phyloP scores from a whole-genome alignment of 2,888 invertebrate species.

The Formica aserva region DNA sequence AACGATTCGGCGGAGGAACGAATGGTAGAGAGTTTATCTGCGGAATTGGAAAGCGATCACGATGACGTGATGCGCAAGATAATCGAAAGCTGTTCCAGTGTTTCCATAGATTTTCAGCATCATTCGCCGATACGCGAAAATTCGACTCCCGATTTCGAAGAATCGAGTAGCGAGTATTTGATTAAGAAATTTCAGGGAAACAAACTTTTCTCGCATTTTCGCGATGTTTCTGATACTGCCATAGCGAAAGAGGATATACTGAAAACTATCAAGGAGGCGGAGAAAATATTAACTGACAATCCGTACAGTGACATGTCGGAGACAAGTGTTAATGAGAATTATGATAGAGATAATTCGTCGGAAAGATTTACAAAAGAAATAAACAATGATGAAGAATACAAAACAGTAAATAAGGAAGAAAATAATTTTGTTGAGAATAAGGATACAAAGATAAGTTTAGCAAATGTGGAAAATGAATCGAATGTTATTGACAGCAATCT shows the following conservation, averaged over 20 bases:
- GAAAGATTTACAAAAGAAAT: not conserved
- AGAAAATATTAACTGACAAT: constrained; percentile 24
- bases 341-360: not conserved
- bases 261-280: constrained; percentile 33
- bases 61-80: constrained; percentile 27
- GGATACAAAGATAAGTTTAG: not conserved
- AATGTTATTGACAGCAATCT: constrained; percentile 32
- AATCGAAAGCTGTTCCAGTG: constrained; percentile 6
- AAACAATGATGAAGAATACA: not conserved
- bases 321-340: not conserved
- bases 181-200: not conserved
- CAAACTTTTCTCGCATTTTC: not conserved
- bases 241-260: constrained; percentile 41
- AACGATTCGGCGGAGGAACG: constrained; percentile 10
- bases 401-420: not conserved
- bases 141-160: not conserved
- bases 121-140: not conserved
- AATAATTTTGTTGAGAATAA: constrained; percentile 7
- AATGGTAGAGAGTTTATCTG: constrained; percentile 11
- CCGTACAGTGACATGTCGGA: constrained; percentile 12
- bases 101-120: not conserved
- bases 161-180: not conserved
- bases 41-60: constrained; percentile 12
- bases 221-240: constrained; percentile 18
- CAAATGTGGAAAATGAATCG: not conserved